Evolutionary conservation across 2,888 invertebrate genomes (phyloP), one percentile per base, ranked within the genome.

Genomic region (Reticulitermes lucifugus): DNA sequence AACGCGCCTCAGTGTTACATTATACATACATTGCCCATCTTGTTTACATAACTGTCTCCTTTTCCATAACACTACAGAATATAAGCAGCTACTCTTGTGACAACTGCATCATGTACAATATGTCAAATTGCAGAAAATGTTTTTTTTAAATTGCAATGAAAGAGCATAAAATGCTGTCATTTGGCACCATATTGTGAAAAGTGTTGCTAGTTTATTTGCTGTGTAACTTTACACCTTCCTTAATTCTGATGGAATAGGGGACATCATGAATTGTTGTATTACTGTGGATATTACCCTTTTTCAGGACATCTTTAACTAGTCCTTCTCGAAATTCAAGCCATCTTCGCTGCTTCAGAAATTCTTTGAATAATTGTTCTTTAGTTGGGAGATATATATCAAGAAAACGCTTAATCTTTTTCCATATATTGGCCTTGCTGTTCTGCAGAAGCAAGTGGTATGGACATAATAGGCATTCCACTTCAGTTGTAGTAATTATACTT

Each of bases 191-290:
- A 46, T 46, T 46, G 9, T 12, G 1, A 46, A 46, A 46, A 7
- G 46, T 46, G 46, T 9, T 46, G 6, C 46, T 46, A 4, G 46
- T 46, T 46, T 12, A 46, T 46, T 46, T 46, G 1, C 12, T 46
- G 46, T 46, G 1, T 46, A 46, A 46, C 12, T 46, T 46, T 12
- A 46, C 22, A 65, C 25, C 65, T 65, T 65, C 65, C 22, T 65
- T n/a, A 25, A 73, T 25, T 29, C 71, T 73, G 29, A 73, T 73
- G 29, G 71, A 73, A 73, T 73, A 73, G n/a, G 71, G 71, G 18
- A 73, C 71, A 73, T 73, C 71, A 73, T 73, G 71, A 2, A 73
- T 73, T 29, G 71, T 29, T n/a, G 71, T 73, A 73, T 73, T 29
- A 29, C 2, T 73, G 6, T 18, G n/a, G 29, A 3, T 73, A 73